These are phyloP conservation scores for Petrolisthes cinctipes DNA, from an alignment of 2,888 invertebrate genomes.

Conservation along the genomic window DNA sequence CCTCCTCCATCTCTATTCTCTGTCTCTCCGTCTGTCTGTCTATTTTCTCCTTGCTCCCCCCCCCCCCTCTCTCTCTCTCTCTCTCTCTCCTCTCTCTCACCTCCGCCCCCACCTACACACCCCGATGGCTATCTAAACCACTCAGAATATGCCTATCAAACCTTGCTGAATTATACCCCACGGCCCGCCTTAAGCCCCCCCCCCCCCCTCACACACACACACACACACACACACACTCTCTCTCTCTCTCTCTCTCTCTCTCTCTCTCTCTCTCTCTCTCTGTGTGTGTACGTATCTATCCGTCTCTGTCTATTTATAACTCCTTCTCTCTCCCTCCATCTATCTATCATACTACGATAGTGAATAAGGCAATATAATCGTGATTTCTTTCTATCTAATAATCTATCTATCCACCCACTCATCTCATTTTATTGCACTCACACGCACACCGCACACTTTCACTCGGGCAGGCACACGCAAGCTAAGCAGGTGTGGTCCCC, in stretches of 20 bases:
- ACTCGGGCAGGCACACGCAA: too few relatives aligned
- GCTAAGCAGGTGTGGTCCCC: too few relatives aligned
- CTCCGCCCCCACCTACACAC: neutral
- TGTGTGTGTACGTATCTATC: neutral
- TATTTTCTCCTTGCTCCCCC: neutral
- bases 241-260: neutral
- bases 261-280: neutral
- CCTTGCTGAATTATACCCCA: too few relatives aligned
- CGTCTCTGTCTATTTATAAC: neutral
- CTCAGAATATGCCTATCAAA: too few relatives aligned
- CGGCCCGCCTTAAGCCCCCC: neutral
- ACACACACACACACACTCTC: neutral
- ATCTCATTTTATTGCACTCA: too few relatives aligned
- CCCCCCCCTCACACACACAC: neutral
- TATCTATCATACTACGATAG: neutral
- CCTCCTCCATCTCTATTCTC: neutral
- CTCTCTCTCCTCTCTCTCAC: neutral
- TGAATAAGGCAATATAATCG: too few relatives aligned
- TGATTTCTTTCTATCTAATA: too few relatives aligned
- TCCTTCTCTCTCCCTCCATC: neutral
- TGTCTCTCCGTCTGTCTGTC: neutral
- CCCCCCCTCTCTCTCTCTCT: neutral
- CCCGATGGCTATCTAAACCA: neutral
- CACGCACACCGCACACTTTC: too few relatives aligned
- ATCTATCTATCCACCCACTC: too few relatives aligned